Conservation (phyloP, 2,888 invertebrate genomes). For the Zygogramma bicolorata region DNA sequence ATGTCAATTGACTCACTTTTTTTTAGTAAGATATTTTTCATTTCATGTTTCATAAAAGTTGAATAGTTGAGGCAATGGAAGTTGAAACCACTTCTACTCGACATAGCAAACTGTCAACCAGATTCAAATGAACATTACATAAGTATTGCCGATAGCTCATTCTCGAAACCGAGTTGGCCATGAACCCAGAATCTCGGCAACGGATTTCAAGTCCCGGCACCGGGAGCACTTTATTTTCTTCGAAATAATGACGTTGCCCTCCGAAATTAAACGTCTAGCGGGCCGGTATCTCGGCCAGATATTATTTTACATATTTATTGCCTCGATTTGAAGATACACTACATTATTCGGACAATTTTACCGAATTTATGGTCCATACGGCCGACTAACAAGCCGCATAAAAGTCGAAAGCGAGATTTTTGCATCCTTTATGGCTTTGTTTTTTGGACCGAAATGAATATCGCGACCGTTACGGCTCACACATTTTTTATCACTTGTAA, state of each 20-base stretch:
- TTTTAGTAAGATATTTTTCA: no score
- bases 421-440: slow-evolving; percentile 54
- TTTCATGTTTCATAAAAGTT: no score
- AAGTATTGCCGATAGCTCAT: background rate
- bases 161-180: background rate
- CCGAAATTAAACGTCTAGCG: slow-evolving; percentile 37
- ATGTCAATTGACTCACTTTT: no score
- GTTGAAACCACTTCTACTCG: no score
- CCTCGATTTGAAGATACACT: slow-evolving; percentile 54
- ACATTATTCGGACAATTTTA: slow-evolving; percentile 50
- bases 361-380: slow-evolving; percentile 56
- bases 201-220: background rate
- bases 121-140: no score
- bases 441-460: slow-evolving; percentile 39
- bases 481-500: slow-evolving; percentile 30
- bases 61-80: no score
- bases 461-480: slow-evolving; percentile 26
- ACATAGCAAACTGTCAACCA: no score
- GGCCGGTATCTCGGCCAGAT: slow-evolving; percentile 44
- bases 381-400: slow-evolving; percentile 56
- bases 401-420: slow-evolving; percentile 54
- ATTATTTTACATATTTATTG: slow-evolving; percentile 61
- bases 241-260: slow-evolving; percentile 7
- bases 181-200: background rate
- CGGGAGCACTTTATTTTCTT: slow-evolving; percentile 7